A percentile compares a stretch with the other conserved stretches of the same genome.
These are phyloP conservation scores for Melanotaenia trifasciata DNA, from an alignment of 2,797 vertebrate genomes.

Conservation along the genomic window DNA sequence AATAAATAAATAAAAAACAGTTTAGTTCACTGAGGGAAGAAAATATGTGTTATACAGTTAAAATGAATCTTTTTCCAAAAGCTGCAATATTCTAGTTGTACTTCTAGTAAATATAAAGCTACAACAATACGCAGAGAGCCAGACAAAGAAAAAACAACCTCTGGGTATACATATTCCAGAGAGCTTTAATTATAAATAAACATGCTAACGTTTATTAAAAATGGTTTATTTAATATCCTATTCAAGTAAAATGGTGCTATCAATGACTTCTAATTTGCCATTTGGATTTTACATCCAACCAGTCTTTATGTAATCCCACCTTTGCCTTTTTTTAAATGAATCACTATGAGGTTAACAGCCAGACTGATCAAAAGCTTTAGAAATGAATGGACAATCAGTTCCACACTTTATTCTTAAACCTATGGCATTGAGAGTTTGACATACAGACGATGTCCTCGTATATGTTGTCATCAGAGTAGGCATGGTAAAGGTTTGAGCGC, in stretches of 20 bases:
- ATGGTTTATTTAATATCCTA: too few species aligned
- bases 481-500: constrained; percentile 84
- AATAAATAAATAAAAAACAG: background rate
- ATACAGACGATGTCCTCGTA: constrained; percentile 97
- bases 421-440: constrained; percentile 57
- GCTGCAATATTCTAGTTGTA: too few species aligned
- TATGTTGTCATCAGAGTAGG: constrained; percentile 95
- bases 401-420: background rate
- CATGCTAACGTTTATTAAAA: too few species aligned
- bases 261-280: background rate
- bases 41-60: background rate
- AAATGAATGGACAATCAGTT: background rate
- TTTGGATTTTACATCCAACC: background rate
- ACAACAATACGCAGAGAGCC: too few species aligned
- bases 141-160: too few species aligned
- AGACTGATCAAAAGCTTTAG: constrained; percentile 9
- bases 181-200: too few species aligned
- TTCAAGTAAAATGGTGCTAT: background rate
- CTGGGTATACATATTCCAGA: too few species aligned
- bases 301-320: constrained; percentile 10
- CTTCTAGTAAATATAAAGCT: too few species aligned
- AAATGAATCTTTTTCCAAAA: background rate
- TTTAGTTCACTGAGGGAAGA: background rate
- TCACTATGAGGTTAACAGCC: background rate
- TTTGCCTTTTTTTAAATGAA: background rate